phyloP scores from a whole-genome alignment of 23 tunicate species.

The Diplosoma virens region DNA sequence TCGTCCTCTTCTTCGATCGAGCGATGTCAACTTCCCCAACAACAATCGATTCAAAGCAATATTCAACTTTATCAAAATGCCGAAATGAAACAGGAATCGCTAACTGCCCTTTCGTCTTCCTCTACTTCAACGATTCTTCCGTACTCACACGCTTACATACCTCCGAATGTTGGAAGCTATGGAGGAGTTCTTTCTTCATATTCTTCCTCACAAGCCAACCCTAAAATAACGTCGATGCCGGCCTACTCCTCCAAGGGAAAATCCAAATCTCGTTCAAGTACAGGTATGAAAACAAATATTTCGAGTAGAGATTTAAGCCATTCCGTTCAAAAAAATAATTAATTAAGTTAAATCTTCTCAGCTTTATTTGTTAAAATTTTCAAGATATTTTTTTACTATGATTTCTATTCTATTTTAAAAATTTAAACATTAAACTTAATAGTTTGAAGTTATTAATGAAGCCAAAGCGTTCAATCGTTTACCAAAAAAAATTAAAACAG shows the following conservation, averaged over 20 bases:
- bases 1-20: constrained; percentile 12
- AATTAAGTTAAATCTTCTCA: too few relatives aligned
- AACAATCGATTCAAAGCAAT: neutral
- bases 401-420: too few relatives aligned
- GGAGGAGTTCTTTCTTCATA: constrained; percentile 31
- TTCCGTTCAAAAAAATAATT: too few relatives aligned
- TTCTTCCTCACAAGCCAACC: constrained; percentile 33
- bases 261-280: constrained; percentile 66
- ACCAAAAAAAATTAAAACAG: too few relatives aligned
- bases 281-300: too few relatives aligned
- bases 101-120: neutral
- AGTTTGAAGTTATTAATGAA: too few relatives aligned
- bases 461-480: too few relatives aligned
- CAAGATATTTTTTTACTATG: too few relatives aligned
- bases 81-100: constrained; percentile 1
- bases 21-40: constrained; percentile 23
- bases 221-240: constrained; percentile 25
- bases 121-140: constrained; percentile 43
- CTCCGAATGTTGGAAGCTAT: constrained; percentile 53
- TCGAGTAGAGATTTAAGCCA: too few relatives aligned
- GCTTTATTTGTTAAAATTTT: too few relatives aligned
- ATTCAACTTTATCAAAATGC: constrained; percentile 34
- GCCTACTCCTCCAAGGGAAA: constrained; percentile 44
- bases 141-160: constrained; percentile 65
- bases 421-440: too few relatives aligned